Evolutionary conservation across 92 coral and sea anemone genomes (phyloP).

Genomic region (Bergia puertoricense): DNA sequence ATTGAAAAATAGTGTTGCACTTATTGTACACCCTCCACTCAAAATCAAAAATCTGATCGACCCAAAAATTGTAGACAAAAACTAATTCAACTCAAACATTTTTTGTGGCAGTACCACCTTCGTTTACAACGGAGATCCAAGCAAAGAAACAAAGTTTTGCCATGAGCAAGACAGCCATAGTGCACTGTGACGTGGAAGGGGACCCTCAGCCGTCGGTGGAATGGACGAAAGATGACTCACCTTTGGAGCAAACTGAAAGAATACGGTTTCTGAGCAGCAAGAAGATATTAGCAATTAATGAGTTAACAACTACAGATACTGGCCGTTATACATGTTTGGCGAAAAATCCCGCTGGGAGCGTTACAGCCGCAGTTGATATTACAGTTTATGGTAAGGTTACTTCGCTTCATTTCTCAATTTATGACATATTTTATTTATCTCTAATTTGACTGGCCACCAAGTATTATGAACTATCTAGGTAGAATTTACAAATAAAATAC

Average conservation of each 20-base stretch:
- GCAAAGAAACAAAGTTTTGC: neutral
- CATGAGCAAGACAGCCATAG: neutral
- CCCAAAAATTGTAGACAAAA: neutral
- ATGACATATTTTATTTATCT: no score
- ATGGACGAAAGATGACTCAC: constrained; percentile 5
- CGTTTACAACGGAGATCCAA: neutral
- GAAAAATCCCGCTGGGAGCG: constrained; percentile 15
- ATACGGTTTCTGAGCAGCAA: constrained; percentile 14
- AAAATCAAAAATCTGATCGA: no score
- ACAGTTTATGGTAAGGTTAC: constrained; percentile 9
- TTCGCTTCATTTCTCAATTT: no score
- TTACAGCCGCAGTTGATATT: neutral
- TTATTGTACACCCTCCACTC: no score
- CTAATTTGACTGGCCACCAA: no score
- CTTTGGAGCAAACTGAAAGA: neutral
- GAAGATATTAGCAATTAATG: constrained; percentile 15
- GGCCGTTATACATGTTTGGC: constrained; percentile 1
- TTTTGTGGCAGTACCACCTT: constrained; percentile 29
- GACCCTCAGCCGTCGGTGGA: constrained; percentile 15
- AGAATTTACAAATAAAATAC: no score
- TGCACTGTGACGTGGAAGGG: constrained; percentile 27
- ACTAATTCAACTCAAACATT: neutral
- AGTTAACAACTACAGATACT: neutral
- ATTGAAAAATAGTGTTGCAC: no score
- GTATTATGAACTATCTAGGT: no score